Evolutionary conservation across 2,888 invertebrate species (phyloP).

Genomic region (Tipula vernalis): DNA sequence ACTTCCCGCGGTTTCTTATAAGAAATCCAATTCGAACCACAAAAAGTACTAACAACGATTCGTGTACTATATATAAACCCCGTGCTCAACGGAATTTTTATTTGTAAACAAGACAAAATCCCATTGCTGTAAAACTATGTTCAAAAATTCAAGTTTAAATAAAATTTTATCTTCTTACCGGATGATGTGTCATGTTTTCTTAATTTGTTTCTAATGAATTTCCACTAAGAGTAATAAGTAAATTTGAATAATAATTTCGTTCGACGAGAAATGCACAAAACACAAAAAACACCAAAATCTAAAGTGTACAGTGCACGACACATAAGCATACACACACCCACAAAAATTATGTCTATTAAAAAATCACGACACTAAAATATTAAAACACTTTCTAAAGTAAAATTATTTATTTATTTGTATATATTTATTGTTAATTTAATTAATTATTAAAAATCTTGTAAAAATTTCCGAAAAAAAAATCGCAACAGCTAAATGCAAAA

Average conservation of each 20-base stretch:
- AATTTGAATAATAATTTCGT: background rate
- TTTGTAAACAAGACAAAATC: background rate
- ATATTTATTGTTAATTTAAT: background rate
- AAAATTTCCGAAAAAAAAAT: background rate
- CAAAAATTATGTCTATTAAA: background rate
- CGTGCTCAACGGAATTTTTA: background rate
- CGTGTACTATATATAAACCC: background rate
- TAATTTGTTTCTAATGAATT: background rate
- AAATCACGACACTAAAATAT: background rate
- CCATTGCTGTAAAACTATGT: background rate
- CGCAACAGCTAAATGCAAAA: background rate
- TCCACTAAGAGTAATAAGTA: background rate
- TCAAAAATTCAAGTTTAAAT: background rate
- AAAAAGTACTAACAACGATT: background rate
- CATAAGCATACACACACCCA: background rate
- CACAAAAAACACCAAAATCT: background rate
- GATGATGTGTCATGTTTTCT: conserved; percentile 7
- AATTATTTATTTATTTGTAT: background rate
- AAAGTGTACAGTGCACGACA: background rate
- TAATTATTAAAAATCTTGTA: background rate
- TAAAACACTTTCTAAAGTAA: background rate
- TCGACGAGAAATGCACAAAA: background rate
- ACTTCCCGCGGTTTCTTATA: background rate
- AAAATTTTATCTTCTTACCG: conserved; percentile 5
- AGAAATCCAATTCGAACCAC: background rate